These are phyloP conservation scores for Ascidia mentula DNA, from an alignment of 23 tunicate species.

Conservation along the genomic window DNA sequence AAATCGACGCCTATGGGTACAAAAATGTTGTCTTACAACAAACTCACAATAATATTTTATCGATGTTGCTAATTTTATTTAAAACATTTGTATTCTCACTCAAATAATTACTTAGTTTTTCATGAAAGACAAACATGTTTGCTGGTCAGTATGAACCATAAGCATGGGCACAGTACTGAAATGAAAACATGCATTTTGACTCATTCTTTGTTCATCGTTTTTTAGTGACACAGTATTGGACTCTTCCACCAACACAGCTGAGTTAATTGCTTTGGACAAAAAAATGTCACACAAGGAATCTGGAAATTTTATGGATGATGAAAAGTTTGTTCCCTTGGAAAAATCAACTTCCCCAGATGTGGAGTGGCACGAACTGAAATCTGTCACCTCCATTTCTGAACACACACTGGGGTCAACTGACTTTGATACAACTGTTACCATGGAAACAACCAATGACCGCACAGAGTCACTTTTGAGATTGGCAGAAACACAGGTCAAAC, in stretches of 20 bases:
- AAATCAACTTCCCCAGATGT: constrained; percentile 5
- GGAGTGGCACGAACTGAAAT: constrained; percentile 22
- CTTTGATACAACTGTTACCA: background rate
- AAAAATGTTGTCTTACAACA: too few species aligned
- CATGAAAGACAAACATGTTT: too few species aligned
- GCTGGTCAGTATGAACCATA: too few species aligned
- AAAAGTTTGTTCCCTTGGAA: constrained; percentile 17
- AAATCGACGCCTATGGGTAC: too few species aligned
- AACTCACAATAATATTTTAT: too few species aligned
- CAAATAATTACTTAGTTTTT: too few species aligned
- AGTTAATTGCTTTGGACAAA: constrained; percentile 38
- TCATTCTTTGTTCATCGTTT: background rate
- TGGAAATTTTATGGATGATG: background rate
- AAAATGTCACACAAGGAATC: background rate
- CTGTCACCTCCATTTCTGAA: constrained; percentile 28
- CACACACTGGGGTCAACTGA: constrained; percentile 35
- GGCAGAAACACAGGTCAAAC: constrained; percentile 1
- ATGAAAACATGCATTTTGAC: too few species aligned
- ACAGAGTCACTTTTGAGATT: constrained; percentile 10
- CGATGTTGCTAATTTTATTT: too few species aligned
- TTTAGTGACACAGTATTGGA: constrained; percentile 1
- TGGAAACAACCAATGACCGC: background rate
- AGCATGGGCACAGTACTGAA: too few species aligned
- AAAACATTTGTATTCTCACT: too few species aligned
- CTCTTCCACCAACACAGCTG: constrained; percentile 40